Evolutionary conservation across 1,140 invertebrate genomes (phyloP).

Genomic region (Yoshiicerus persimilis): DNA sequence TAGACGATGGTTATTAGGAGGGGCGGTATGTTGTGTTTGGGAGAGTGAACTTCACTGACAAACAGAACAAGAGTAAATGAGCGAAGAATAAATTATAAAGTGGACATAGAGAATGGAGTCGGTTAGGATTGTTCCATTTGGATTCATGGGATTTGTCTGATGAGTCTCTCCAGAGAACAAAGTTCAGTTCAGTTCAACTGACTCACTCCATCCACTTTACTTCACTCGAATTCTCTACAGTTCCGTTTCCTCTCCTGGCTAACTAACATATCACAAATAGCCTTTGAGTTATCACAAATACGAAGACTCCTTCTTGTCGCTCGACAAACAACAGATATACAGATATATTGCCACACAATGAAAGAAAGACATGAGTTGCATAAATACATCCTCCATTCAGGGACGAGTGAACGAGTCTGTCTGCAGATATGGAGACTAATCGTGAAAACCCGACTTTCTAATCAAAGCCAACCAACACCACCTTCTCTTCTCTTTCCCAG

Average conservation of each 20-base stretch:
- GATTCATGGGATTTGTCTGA: conserved; percentile 22
- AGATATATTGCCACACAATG: not conserved
- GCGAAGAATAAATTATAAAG: conserved; percentile 16
- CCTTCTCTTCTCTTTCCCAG: not conserved
- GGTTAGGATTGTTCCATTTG: not conserved
- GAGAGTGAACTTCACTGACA: not conserved
- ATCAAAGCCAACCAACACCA: not conserved
- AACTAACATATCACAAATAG: not conserved
- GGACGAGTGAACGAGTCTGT: not conserved
- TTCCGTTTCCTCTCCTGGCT: not conserved
- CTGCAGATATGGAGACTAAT: not conserved
- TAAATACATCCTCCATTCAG: not conserved
- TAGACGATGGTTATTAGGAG: not conserved
- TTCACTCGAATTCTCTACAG: not conserved
- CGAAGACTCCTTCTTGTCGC: not conserved
- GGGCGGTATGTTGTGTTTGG: not conserved
- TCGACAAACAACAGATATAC: not conserved
- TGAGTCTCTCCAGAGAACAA: conserved; percentile 14
- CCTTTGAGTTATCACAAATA: not conserved
- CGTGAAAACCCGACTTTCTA: not conserved
- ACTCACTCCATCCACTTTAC: not conserved
- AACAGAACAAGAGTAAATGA: not conserved
- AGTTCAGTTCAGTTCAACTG: not conserved
- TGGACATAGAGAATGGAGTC: not conserved
- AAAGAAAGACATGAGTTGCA: not conserved